phyloP scores from a whole-genome alignment of 1,140 invertebrate species.

The Cotesia glomerata region DNA sequence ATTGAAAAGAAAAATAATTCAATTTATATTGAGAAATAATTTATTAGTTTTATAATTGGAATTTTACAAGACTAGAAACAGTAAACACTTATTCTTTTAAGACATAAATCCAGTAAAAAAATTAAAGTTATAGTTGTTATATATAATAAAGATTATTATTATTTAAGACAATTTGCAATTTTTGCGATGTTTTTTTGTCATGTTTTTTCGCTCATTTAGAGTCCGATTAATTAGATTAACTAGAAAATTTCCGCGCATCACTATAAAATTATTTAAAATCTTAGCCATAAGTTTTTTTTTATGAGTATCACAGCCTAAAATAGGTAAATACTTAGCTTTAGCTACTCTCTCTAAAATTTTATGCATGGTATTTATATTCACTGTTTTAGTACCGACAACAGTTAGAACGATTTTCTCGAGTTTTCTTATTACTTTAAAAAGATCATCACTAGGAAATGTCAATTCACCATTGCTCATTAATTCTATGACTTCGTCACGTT shows the following conservation, averaged over 20 bases:
- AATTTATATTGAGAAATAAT: too few species aligned
- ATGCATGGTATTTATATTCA: slow-evolving; percentile 15
- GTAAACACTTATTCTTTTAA: too few species aligned
- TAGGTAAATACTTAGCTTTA: neutral
- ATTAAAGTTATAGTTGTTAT: too few species aligned
- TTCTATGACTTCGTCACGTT: slow-evolving; percentile 21
- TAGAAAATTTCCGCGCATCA: slow-evolving; percentile 18
- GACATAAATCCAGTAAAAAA: too few species aligned
- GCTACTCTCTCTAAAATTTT: neutral
- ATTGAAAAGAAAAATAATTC: too few species aligned
- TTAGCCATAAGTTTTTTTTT: slow-evolving; percentile 6
- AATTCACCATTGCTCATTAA: slow-evolving; percentile 17
- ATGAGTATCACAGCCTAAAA: slow-evolving; percentile 14
- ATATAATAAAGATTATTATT: too few species aligned
- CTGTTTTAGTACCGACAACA: slow-evolving; percentile 11
- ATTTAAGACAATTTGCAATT: too few species aligned
- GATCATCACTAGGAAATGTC: slow-evolving; percentile 8
- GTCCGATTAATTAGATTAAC: slow-evolving; percentile 2
- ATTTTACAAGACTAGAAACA: too few species aligned
- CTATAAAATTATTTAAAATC: slow-evolving; percentile 13
- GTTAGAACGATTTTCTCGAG: slow-evolving; percentile 7
- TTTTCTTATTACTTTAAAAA: slow-evolving; percentile 10
- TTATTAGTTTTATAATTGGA: too few species aligned
- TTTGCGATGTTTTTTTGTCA: neutral
- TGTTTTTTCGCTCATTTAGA: neutral